Base-by-base conservation (phyloP, 2,797 vertebrate species). In the Galaxias olidus region DNA sequence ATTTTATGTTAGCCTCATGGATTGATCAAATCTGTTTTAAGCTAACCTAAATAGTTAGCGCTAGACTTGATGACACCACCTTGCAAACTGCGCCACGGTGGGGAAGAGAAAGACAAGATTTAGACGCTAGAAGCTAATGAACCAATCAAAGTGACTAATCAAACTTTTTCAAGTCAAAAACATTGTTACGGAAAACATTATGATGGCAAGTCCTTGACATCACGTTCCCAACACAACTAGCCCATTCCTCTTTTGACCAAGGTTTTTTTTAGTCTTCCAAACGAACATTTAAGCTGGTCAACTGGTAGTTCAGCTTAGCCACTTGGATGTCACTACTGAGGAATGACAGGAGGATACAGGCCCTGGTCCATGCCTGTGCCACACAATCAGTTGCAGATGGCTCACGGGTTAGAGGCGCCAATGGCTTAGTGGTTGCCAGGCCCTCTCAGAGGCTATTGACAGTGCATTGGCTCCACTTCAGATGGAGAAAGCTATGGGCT, bases 301-400 rank as follows among this genome's bases (percentile, higher is more conserved):
- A 30, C 30, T n/a, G 6, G 30, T 30, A 30, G 30, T 30, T 30
- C 30, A 30, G 30, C 30, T 30, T 30, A 30, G 30, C 30, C 30
- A 30, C 6, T 30, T 30, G 30, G 30, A 30, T 30, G 30, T 30
- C 30, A 30, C 30, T 30, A 30, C 30, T 6, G 30, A 30, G 30
- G 30, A 30, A 30, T 30, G 30, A 2, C 30, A 30, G 30, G 30
- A 30, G 78, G 79, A 77, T 72, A 76, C 66, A 75, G 80, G 78
- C 78, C 73, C 81, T 82, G 74, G 74, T 82, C 69, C 47, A 59
- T 42, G 66, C 71, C 68, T 61, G 69, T 66, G 58, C 72, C 73
- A 61, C 47, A 80, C 72, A 77, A 82, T 79, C 84, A 68, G 80
- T 76, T 85, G 66, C 85, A 82, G 85, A 86, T 88, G 85, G 85